Evolutionary conservation across 1,140 invertebrate species (phyloP).

Genomic region (Drosophila ironensis): DNA sequence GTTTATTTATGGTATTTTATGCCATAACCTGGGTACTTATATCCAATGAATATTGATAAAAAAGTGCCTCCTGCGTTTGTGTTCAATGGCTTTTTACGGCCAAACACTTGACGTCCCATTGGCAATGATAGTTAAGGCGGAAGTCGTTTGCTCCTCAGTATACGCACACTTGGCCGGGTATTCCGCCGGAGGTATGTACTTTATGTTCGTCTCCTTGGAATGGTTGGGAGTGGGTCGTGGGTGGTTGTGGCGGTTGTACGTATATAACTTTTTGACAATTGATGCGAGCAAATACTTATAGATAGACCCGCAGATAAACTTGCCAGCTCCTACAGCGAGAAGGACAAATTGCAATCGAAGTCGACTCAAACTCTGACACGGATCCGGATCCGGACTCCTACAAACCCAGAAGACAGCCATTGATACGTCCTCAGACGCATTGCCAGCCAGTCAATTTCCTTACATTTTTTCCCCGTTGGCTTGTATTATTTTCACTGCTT

Average conservation of each 20-base stretch:
- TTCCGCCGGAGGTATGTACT: slow-evolving; percentile 9
- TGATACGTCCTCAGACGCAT: slow-evolving; percentile 37
- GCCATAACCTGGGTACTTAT: background rate
- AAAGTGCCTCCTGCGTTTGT: background rate
- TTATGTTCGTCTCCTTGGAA: background rate
- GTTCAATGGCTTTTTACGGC: slow-evolving; percentile 1
- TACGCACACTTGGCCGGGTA: slow-evolving; percentile 19
- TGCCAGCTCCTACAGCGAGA: slow-evolving; percentile 25
- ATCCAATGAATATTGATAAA: slow-evolving; percentile 2
- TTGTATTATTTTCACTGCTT: slow-evolving; percentile 26
- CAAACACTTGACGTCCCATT: slow-evolving; percentile 40
- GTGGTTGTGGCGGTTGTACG: background rate
- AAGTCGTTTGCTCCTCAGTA: slow-evolving; percentile 51
- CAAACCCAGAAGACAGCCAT: slow-evolving; percentile 23
- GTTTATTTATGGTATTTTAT: background rate
- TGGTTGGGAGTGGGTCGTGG: background rate
- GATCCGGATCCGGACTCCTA: background rate
- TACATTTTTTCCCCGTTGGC: slow-evolving; percentile 26
- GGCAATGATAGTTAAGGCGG: slow-evolving; percentile 49
- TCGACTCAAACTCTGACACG: slow-evolving; percentile 17
- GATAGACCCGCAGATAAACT: slow-evolving; percentile 48
- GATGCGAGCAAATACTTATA: slow-evolving; percentile 73
- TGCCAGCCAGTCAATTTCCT: slow-evolving; percentile 58
- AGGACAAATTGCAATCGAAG: slow-evolving; percentile 67
- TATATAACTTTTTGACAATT: slow-evolving; percentile 72